phyloP scores from a whole-genome alignment of 92 coral and sea anemone genomes.

The Isaurus tuberculatus region DNA sequence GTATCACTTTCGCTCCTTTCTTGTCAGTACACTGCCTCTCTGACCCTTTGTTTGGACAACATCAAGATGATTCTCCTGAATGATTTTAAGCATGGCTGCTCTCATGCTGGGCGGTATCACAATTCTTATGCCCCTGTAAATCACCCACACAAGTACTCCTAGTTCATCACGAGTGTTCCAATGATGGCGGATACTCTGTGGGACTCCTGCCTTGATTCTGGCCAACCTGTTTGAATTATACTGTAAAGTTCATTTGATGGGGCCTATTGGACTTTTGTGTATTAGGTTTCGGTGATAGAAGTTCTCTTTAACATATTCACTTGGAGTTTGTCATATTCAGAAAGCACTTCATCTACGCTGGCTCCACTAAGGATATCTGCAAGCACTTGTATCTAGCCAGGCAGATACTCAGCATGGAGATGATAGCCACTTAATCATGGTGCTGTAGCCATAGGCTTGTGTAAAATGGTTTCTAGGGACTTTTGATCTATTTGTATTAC shows the following conservation, averaged over 20 bases:
- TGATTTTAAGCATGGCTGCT: slow-evolving; percentile 48
- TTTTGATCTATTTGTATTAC: background rate
- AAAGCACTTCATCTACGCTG: slow-evolving; percentile 53
- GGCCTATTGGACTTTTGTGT: slow-evolving; percentile 52
- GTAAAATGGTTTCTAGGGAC: background rate
- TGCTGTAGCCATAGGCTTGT: background rate
- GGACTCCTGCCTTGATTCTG: slow-evolving; percentile 52
- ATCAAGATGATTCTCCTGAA: slow-evolving; percentile 62
- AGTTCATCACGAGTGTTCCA: slow-evolving; percentile 63
- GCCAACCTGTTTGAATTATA: slow-evolving; percentile 56
- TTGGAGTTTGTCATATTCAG: slow-evolving; percentile 49
- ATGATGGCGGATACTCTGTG: slow-evolving; percentile 47
- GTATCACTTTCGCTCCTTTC: slow-evolving; percentile 59
- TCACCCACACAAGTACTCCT: slow-evolving; percentile 36
- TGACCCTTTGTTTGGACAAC: slow-evolving; percentile 62
- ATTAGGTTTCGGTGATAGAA: slow-evolving; percentile 47
- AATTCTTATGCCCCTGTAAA: slow-evolving; percentile 52
- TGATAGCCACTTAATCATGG: slow-evolving; percentile 17
- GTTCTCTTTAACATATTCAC: slow-evolving; percentile 42
- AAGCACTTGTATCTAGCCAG: slow-evolving; percentile 44
- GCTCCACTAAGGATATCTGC: slow-evolving; percentile 39
- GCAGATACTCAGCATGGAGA: slow-evolving; percentile 40
- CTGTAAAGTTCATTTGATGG: slow-evolving; percentile 62
- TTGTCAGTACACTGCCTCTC: slow-evolving; percentile 69
- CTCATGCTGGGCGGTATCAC: slow-evolving; percentile 65